Conservation (phyloP, 2,113 vertebrate species). For the Isurus oxyrinchus region DNA sequence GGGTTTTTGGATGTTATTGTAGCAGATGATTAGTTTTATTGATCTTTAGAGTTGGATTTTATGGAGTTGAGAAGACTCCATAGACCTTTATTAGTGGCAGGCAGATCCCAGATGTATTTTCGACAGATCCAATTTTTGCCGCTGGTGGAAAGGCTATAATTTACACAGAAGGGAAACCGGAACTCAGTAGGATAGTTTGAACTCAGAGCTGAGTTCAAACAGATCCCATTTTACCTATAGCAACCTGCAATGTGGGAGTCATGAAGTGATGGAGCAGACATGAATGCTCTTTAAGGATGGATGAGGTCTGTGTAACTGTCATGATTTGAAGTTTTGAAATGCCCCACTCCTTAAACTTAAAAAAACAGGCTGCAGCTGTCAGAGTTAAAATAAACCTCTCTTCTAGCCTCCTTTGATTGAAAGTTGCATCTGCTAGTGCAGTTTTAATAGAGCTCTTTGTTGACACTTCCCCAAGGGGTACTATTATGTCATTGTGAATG, state of each 20-base stretch:
- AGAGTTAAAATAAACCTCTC: not conserved
- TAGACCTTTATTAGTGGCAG: too few species aligned
- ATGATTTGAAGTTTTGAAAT: not conserved
- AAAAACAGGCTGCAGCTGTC: not conserved
- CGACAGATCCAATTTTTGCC: too few species aligned
- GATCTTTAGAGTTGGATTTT: not conserved
- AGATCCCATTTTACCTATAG: too few species aligned
- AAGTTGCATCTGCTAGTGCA: not conserved
- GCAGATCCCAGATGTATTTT: too few species aligned
- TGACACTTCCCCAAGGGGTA: not conserved
- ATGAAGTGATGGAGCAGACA: not conserved
- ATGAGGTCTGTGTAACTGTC: not conserved
- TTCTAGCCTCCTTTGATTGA: not conserved
- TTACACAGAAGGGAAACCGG: too few species aligned
- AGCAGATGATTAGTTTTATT: not conserved
- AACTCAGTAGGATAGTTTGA: not conserved
- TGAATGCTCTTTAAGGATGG: not conserved
- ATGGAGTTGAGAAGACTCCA: not conserved
- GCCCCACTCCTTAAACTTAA: not conserved
- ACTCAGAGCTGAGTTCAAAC: not conserved
- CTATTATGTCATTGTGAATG: not conserved
- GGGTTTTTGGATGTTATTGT: not conserved
- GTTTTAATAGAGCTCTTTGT: not conserved
- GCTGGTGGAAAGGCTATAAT: too few species aligned
- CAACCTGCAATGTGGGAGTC: not conserved